Evolutionary conservation across 2,113 vertebrate genomes (phyloP).

Genomic region (Dasyprocta punctata): DNA sequence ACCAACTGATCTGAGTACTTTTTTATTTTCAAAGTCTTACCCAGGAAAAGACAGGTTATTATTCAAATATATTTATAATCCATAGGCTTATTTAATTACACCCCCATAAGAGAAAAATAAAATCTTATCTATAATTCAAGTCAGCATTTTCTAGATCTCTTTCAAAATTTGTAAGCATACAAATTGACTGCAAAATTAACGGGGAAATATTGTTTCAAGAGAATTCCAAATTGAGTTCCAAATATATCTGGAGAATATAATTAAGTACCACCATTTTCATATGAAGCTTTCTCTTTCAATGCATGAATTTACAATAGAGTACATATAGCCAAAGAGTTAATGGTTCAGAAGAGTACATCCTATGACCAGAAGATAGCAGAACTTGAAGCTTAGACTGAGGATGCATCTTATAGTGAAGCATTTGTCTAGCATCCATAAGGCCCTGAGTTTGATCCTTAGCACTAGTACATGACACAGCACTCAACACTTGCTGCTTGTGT

Average conservation of each 20-base stretch:
- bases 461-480: rapidly evolving
- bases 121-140: background rate
- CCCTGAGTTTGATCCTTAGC: background rate
- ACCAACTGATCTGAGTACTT: too few species aligned
- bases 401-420: rapidly evolving
- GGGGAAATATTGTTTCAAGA: background rate
- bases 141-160: background rate
- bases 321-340: background rate
- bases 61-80: background rate
- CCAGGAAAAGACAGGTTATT: background rate
- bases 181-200: background rate
- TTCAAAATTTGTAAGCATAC: background rate
- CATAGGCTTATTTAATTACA: background rate
- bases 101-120: background rate
- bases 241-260: background rate
- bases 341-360: background rate
- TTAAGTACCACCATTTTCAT: background rate
- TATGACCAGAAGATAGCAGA: background rate
- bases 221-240: background rate
- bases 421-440: background rate
- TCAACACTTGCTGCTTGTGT: background rate
- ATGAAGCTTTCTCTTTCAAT: background rate
- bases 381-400: background rate
- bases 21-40: background rate
- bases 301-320: background rate